A percentile compares a stretch with the other conserved stretches of the same genome.
These are phyloP conservation scores for Labeo catla DNA, from an alignment of 2,113 vertebrate genomes.

Conservation along the genomic window DNA sequence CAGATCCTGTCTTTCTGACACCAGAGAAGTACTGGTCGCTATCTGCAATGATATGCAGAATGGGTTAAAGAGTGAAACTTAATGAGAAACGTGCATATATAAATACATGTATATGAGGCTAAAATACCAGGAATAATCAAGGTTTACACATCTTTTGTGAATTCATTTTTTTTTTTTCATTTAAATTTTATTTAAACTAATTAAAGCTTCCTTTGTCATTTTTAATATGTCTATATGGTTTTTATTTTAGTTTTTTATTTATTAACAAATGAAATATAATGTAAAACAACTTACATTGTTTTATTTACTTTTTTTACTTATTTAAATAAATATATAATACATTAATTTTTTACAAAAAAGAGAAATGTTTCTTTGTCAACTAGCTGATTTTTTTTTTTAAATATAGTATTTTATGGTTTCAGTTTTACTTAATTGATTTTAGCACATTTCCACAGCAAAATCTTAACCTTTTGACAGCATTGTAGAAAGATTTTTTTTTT, in stretches of 20 bases:
- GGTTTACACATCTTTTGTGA: neutral
- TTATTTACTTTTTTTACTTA: too few species aligned
- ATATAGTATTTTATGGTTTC: neutral
- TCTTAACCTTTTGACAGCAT: neutral
- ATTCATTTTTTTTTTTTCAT: neutral
- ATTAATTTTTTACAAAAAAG: neutral
- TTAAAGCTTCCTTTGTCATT: neutral
- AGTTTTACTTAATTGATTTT: neutral
- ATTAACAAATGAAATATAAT: too few species aligned
- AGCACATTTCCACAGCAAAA: neutral
- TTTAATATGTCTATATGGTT: neutral
- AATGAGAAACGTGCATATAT: neutral
- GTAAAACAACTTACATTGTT: too few species aligned
- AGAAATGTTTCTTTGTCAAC: neutral
- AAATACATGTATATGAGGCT: neutral
- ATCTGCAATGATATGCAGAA: conserved; percentile 73
- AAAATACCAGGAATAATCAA: neutral
- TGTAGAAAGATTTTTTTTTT: neutral
- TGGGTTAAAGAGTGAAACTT: neutral
- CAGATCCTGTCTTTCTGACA: conserved; percentile 87
- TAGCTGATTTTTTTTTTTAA: too few species aligned
- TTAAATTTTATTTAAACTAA: neutral
- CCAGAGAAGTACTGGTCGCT: conserved; percentile 88
- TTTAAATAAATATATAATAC: too few species aligned
- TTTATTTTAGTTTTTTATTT: neutral